Percentiles rank a stretch among this genome's conserved stretches.
phyloP scores from a whole-genome alignment of 2,113 vertebrate genomes.

The Stictonetta naevosa region DNA sequence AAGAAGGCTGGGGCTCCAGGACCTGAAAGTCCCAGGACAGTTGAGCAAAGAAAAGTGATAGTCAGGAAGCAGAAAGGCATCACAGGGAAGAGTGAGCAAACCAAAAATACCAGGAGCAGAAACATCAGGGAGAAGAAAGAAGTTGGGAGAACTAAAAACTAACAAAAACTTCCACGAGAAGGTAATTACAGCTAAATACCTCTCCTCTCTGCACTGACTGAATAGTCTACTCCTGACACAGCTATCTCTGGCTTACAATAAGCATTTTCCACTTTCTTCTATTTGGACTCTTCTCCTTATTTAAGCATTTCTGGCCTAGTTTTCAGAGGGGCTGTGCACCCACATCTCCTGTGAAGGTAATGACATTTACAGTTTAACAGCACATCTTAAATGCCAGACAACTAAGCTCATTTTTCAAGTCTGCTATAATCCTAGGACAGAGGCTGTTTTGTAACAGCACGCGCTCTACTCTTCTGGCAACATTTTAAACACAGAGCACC shows the following conservation, averaged over 20 bases:
- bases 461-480: neutral
- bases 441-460: neutral
- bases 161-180: neutral
- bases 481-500: neutral
- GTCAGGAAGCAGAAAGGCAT: neutral
- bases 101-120: neutral
- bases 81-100: neutral
- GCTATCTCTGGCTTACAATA: neutral
- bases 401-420: neutral
- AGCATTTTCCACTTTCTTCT: neutral
- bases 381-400: constrained; percentile 6
- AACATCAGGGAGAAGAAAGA: neutral
- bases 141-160: neutral
- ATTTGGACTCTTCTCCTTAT: neutral
- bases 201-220: neutral
- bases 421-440: neutral
- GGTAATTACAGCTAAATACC: neutral
- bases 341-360: constrained; percentile 11
- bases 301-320: constrained; percentile 23
- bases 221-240: neutral
- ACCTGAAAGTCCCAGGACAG: neutral
- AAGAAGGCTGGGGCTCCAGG: neutral
- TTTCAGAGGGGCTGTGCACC: constrained; percentile 20
- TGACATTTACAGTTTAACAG: constrained; percentile 33
- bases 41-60: neutral